phyloP scores from a whole-genome alignment of 2,113 vertebrate genomes.

The Silurus meridionalis region DNA sequence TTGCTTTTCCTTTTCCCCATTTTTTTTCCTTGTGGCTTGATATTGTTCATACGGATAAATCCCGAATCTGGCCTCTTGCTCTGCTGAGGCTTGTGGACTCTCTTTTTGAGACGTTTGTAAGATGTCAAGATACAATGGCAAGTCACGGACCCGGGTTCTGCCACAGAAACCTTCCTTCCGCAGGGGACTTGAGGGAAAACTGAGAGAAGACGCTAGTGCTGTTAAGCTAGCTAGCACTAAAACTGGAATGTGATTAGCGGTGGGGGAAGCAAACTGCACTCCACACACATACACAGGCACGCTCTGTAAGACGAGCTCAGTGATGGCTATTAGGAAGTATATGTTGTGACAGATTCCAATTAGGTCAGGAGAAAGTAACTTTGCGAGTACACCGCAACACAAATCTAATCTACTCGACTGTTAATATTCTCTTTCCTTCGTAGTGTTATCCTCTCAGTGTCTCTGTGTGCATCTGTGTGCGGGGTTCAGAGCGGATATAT shows the following conservation, averaged over 20 bases:
- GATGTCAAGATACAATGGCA: not conserved
- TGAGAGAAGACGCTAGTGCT: not conserved
- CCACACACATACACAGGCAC: slow-evolving; percentile 40
- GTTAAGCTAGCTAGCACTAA: not conserved
- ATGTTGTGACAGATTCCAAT: slow-evolving; percentile 73
- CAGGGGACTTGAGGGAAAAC: not conserved
- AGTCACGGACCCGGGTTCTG: not conserved
- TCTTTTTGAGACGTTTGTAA: not conserved
- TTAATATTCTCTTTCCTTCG: slow-evolving; percentile 63
- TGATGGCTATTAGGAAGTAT: slow-evolving; percentile 68
- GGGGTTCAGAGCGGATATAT: not conserved
- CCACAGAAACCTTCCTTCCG: not conserved
- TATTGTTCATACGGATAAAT: not conserved
- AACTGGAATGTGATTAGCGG: not conserved
- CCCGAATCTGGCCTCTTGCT: slow-evolving; percentile 9
- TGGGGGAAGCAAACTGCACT: not conserved
- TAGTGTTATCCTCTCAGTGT: not conserved
- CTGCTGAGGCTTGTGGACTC: slow-evolving; percentile 12
- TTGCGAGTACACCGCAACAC: slow-evolving; percentile 68
- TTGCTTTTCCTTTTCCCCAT: not conserved
- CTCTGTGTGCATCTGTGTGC: slow-evolving; percentile 5
- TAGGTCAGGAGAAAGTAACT: slow-evolving; percentile 71
- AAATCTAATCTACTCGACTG: slow-evolving; percentile 68
- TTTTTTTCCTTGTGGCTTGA: not conserved
- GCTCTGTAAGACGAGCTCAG: slow-evolving; percentile 61